A percentile compares a stretch with the other conserved stretches of the same genome.
Evolutionary conservation across 2,888 invertebrate species (phyloP).

Genomic region (Fragum fragum): DNA sequence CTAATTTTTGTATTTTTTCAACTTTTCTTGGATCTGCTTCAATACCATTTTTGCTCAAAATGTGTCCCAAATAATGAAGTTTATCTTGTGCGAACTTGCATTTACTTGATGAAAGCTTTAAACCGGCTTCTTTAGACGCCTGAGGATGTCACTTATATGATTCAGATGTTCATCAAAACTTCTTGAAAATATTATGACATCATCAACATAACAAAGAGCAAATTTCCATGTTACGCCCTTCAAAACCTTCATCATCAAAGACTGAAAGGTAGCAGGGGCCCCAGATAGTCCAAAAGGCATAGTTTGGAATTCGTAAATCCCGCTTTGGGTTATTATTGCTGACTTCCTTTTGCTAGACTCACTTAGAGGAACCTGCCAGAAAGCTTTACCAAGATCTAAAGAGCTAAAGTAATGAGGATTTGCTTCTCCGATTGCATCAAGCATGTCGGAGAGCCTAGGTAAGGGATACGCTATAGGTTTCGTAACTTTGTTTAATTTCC

Average conservation of each 20-base stretch:
- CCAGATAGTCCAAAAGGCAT: too few relatives aligned
- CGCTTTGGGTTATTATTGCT: constrained; percentile 60
- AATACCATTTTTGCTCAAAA: constrained; percentile 53
- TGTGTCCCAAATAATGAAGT: constrained; percentile 61
- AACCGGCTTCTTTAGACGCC: constrained; percentile 44
- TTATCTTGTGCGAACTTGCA: constrained; percentile 58
- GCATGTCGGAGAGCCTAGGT: too few relatives aligned
- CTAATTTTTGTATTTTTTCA: constrained; percentile 55
- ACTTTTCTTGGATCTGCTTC: constrained; percentile 56
- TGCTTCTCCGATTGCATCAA: too few relatives aligned
- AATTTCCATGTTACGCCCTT: constrained; percentile 56
- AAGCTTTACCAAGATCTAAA: constrained; percentile 52
- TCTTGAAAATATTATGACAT: constrained; percentile 56
- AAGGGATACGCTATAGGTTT: constrained; percentile 50
- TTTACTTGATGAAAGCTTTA: constrained; percentile 63
- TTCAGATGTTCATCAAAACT: constrained; percentile 55
- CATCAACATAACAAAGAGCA: constrained; percentile 60
- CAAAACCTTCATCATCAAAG: constrained; percentile 62
- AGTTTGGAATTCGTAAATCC: constrained; percentile 52
- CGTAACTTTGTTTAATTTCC: too few relatives aligned
- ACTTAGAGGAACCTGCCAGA: too few relatives aligned
- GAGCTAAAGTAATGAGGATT: too few relatives aligned
- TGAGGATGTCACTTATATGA: constrained; percentile 58
- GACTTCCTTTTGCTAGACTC: constrained; percentile 59
- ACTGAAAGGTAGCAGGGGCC: constrained; percentile 60